Base-by-base conservation (phyloP, 1,140 invertebrate species). In the Drosophila erecta region DNA sequence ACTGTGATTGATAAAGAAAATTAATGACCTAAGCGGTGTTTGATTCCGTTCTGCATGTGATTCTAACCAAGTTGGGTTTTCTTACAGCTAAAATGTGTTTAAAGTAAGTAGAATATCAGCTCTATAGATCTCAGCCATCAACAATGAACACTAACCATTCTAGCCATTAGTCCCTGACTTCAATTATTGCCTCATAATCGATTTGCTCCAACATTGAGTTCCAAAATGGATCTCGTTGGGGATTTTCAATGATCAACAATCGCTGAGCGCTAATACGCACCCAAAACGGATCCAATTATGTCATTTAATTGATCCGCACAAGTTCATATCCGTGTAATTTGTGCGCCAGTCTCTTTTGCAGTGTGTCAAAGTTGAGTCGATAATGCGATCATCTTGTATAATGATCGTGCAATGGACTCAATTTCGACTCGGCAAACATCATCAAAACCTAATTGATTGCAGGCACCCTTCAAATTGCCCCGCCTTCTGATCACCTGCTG, bases 331-430 rank as follows among this genome's bases (percentile, higher is more conserved):
- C 65, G 65, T 71, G 65, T 57, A 69, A 56, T 38, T 70, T 38
- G 41, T 41, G 17, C 17, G 33, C 30, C 20, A 22, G 17, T 55
- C 35, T 40, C 53, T 46, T 33, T 37, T 11, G 44, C 40, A 50
- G 64, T 70, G 43, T 70, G 66, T 57, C 67, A 71, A 70, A 71
- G 67, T 70, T 70, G 51, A 70, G 67, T 24, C 10, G 65, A 71
- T 71, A 70, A 71, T 70, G 64, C 64, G 67, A 71, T 71, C 67
- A 71, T 71, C 49, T 70, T 35, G 49, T 53, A 69, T 70, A 70
- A 57, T 70, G 64, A 70, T 69, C 66, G 24, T 69, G 66, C 66
- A 70, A 67, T 69, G 64, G 64, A 70, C 64, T 70, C 64, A 20
- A 69, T 56, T 70, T 56, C 38, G 10, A 6, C 27, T 37, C 24